Conservation (phyloP, 2,797 vertebrate genomes). For the Sitta carolinensis region DNA sequence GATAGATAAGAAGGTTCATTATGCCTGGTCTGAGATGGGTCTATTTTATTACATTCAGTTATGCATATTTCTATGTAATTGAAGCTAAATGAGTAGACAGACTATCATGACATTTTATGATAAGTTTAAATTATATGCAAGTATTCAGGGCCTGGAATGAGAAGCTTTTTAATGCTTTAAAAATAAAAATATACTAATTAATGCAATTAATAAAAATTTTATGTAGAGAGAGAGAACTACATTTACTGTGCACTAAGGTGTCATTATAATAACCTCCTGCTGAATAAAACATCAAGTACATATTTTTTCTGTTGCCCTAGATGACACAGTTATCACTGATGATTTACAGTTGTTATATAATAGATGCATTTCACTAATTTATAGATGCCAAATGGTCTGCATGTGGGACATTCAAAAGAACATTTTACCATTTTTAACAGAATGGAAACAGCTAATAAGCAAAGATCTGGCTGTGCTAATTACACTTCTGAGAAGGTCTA, state of each 20-base stretch:
- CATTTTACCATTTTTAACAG: neutral
- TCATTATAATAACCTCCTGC: constrained; percentile 26
- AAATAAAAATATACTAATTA: constrained; percentile 50
- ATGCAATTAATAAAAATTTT: constrained; percentile 46
- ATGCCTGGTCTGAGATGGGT: neutral
- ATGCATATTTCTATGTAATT: constrained; percentile 3
- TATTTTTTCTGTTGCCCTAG: constrained; percentile 4
- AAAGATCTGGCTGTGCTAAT: neutral
- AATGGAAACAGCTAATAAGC: neutral
- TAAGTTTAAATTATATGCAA: constrained; percentile 23
- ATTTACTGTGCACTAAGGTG: neutral
- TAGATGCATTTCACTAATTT: constrained; percentile 21
- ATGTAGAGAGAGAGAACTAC: neutral
- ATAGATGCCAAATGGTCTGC: neutral
- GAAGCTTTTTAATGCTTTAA: constrained; percentile 4
- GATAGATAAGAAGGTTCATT: neutral
- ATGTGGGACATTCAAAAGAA: neutral
- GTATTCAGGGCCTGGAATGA: neutral
- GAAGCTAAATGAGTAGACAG: constrained; percentile 11
- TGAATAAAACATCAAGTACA: constrained; percentile 50
- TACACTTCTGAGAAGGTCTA: neutral
- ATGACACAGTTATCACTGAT: neutral
- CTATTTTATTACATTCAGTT: neutral
- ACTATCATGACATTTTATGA: neutral
- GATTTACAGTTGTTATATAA: constrained; percentile 24